Percentiles rank a stretch among this genome's conserved stretches.
Evolutionary conservation across 2,888 invertebrate genomes (phyloP).

Genomic region (Cephus pulcher): DNA sequence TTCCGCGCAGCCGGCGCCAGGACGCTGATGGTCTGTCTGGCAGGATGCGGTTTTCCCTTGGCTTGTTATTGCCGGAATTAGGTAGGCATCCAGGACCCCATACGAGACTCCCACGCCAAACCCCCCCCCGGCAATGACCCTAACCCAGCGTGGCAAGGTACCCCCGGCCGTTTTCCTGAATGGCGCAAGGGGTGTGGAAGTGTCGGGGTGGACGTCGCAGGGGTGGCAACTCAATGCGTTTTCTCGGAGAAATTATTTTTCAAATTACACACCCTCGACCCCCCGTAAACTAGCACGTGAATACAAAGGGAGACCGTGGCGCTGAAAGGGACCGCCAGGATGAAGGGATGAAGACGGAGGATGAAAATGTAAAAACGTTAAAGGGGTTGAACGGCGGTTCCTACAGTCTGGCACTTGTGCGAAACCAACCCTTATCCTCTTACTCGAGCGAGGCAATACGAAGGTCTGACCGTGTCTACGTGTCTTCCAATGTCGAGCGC

Average conservation of each 20-base stretch:
- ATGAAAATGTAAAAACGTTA: not conserved
- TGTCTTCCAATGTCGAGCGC: slow-evolving; percentile 22
- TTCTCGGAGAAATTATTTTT: not conserved
- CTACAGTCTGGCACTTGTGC: not conserved
- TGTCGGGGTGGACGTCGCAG: not conserved
- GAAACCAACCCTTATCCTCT: not conserved
- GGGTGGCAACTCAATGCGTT: not conserved
- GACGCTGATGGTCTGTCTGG: slow-evolving; percentile 42
- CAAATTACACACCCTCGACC: not conserved
- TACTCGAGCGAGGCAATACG: slow-evolving; percentile 20
- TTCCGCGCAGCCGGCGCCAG: slow-evolving; percentile 26
- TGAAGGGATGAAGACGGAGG: slow-evolving; percentile 1
- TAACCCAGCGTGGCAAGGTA: not conserved
- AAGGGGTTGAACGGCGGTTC: not conserved
- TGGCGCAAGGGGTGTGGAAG: not conserved
- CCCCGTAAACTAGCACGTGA: not conserved
- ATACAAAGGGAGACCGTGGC: slow-evolving; percentile 2
- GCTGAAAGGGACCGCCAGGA: slow-evolving; percentile 6
- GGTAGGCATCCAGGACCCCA: slow-evolving; percentile 2
- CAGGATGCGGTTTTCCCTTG: slow-evolving; percentile 32
- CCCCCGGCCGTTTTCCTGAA: not conserved
- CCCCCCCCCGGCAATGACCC: not conserved
- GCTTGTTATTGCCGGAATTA: slow-evolving; percentile 47
- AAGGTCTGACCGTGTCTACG: not conserved
- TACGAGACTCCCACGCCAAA: not conserved